These are phyloP conservation scores for Entomobrya proxima DNA, from an alignment of 2,888 invertebrate species.

Conservation along the genomic window DNA sequence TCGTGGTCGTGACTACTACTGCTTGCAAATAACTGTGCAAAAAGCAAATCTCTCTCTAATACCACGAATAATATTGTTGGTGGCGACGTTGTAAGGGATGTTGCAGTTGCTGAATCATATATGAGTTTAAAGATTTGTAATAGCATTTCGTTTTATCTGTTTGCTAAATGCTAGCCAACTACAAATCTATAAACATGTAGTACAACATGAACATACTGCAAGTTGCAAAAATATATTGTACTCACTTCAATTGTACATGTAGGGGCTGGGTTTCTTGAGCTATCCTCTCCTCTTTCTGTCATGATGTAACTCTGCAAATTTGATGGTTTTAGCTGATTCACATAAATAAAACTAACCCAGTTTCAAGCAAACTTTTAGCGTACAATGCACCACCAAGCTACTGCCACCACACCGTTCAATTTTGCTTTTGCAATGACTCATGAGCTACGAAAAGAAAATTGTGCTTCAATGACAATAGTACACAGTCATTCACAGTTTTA, in stretches of 20 bases:
- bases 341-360: constrained; percentile 38
- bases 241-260: background rate
- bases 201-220: background rate
- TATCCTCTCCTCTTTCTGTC: background rate
- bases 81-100: background rate
- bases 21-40: background rate
- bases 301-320: constrained; percentile 18
- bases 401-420: background rate
- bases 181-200: constrained; percentile 10
- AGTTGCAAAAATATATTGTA: constrained; percentile 5
- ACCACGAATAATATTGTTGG: background rate
- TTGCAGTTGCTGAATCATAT: background rate
- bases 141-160: background rate
- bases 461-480: background rate
- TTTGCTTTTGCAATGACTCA: constrained; percentile 36
- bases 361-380: constrained; percentile 1
- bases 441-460: background rate
- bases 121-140: background rate
- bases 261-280: background rate
- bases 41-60: background rate
- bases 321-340: constrained; percentile 27
- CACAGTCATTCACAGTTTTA: background rate
- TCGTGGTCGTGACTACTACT: constrained; percentile 33
- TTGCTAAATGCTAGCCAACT: background rate
- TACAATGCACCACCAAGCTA: background rate